These are phyloP conservation scores for Drosophila anceps DNA, from an alignment of 2,888 invertebrate species.

Conservation along the genomic window DNA sequence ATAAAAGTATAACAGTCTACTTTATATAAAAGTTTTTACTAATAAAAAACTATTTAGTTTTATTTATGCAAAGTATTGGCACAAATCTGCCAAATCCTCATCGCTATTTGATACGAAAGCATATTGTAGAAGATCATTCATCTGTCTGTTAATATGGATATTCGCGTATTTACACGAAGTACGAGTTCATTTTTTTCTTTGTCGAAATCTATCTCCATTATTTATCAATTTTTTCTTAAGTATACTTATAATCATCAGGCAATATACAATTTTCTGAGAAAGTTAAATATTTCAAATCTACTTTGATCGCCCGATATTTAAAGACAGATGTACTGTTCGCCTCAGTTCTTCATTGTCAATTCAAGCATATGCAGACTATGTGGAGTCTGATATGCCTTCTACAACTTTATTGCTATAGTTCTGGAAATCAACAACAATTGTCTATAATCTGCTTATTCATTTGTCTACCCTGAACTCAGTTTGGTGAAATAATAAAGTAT, in stretches of 20 bases:
- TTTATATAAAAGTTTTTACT: neutral
- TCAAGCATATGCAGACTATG: neutral
- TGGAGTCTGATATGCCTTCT: neutral
- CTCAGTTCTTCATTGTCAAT: neutral
- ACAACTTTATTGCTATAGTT: neutral
- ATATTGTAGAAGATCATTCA: neutral
- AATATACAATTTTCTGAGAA: neutral
- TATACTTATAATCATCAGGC: too few relatives aligned
- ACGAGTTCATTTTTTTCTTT: neutral
- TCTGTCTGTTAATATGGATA: neutral
- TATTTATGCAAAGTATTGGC: neutral
- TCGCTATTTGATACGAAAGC: neutral
- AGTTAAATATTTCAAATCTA: neutral
- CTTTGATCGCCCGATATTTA: neutral
- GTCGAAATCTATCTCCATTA: neutral
- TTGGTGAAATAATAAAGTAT: neutral
- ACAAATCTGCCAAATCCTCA: neutral
- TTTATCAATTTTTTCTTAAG: neutral
- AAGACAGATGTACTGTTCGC: too few relatives aligned
- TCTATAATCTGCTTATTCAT: neutral
- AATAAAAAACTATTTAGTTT: neutral
- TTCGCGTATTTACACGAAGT: neutral
- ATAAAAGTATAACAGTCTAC: neutral
- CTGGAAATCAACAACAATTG: neutral
- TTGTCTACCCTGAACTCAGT: neutral